Evolutionary conservation across 2,797 vertebrate species (phyloP).

Genomic region (Eremophila alpestris): DNA sequence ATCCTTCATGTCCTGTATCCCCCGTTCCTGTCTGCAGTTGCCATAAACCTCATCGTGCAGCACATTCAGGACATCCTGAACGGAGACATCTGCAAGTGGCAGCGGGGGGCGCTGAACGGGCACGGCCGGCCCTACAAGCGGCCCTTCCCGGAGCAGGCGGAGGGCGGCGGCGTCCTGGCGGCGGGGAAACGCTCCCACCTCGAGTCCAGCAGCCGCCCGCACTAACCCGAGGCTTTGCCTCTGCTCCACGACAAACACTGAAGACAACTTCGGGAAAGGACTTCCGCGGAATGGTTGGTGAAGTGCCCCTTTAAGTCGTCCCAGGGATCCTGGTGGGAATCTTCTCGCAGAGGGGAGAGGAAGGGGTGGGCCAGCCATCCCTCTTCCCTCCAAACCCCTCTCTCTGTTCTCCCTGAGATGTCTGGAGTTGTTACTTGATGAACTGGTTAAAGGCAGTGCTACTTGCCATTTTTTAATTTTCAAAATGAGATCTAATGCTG

Average conservation of each 20-base stretch:
- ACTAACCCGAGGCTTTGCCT: conserved; percentile 73
- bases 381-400: not conserved
- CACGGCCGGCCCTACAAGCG: conserved; percentile 84
- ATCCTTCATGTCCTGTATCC: accelerated
- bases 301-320: not conserved
- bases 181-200: conserved; percentile 86
- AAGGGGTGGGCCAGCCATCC: not conserved
- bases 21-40: conserved; percentile 76
- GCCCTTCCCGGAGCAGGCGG: conserved; percentile 79
- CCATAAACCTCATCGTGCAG: conserved; percentile 97
- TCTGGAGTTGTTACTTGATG: not conserved
- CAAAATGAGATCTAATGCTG: not conserved
- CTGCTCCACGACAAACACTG: not conserved
- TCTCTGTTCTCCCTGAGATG: not conserved
- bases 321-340: not conserved
- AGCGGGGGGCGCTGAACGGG: conserved; percentile 80
- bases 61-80: conserved; percentile 98
- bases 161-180: conserved; percentile 65
- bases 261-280: not conserved
- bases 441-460: not conserved
- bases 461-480: not conserved
- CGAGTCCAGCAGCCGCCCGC: conserved; percentile 94
- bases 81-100: conserved; percentile 95
- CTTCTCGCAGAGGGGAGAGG: not conserved
- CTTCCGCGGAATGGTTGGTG: not conserved